phyloP scores from a whole-genome alignment of 2,113 vertebrate species.

The Engystomops pustulosus region DNA sequence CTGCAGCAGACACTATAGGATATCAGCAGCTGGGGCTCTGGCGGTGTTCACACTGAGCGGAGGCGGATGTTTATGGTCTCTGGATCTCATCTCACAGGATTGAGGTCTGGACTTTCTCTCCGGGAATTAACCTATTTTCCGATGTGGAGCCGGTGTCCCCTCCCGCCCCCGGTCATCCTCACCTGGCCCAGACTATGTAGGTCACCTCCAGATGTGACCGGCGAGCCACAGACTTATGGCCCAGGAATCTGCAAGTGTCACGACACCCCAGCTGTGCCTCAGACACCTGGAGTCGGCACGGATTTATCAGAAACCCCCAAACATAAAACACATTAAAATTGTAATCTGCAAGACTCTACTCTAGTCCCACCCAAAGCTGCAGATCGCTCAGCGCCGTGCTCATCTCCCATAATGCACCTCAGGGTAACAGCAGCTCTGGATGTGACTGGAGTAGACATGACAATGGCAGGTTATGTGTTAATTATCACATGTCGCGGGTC shows the following conservation, averaged over 20 bases:
- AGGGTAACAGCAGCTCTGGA: background rate
- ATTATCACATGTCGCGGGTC: background rate
- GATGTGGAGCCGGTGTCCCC: too few relatives aligned
- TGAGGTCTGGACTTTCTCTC: background rate
- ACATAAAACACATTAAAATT: too few relatives aligned
- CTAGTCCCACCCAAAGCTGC: background rate
- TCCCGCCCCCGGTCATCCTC: background rate
- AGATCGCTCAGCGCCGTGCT: too few relatives aligned
- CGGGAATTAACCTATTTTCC: background rate
- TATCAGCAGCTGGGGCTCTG: too few relatives aligned
- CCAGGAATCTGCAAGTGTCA: background rate
- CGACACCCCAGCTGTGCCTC: background rate
- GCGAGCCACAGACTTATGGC: background rate
- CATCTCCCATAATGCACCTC: too few relatives aligned
- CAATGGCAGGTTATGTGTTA: background rate
- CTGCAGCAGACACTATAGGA: too few relatives aligned
- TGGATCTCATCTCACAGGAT: too few relatives aligned
- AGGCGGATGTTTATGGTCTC: too few relatives aligned
- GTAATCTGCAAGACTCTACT: too few relatives aligned
- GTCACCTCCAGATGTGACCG: conserved; percentile 17
- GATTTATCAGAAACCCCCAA: too few relatives aligned
- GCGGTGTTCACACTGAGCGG: too few relatives aligned
- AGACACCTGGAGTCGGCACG: too few relatives aligned
- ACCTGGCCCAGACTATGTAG: background rate
- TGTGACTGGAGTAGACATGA: conserved; percentile 1